phyloP scores from a whole-genome alignment of 2,113 vertebrate species.

The Ceuthmochares aereus region DNA sequence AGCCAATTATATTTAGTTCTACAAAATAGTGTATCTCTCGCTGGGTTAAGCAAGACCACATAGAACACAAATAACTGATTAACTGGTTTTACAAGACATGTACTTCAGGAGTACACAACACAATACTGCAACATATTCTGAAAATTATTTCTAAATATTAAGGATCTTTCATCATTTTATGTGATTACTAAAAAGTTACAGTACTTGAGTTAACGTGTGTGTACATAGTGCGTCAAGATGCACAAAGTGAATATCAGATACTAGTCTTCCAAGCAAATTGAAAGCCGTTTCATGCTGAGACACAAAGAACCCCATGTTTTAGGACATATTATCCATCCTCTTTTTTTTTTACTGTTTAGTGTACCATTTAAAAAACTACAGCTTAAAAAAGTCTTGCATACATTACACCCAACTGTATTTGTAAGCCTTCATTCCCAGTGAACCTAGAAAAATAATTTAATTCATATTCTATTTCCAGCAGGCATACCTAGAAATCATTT shows the following conservation, averaged over 20 bases:
- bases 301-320: accelerated
- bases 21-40: background rate
- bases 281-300: background rate
- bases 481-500: background rate
- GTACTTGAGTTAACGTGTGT: background rate
- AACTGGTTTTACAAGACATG: background rate
- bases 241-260: background rate
- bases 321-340: background rate
- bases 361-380: background rate
- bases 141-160: background rate
- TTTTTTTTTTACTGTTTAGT: background rate
- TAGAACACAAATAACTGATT: background rate
- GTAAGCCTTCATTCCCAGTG: background rate
- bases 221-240: accelerated
- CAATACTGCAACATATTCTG: background rate
- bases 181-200: background rate
- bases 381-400: background rate
- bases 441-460: background rate
- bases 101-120: background rate
- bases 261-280: background rate
- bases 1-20: background rate
- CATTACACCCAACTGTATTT: background rate
- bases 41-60: background rate
- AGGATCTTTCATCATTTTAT: background rate
- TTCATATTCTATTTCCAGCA: background rate